Conservation (phyloP, 2,113 vertebrate genomes). For the Centropus bengalensis region DNA sequence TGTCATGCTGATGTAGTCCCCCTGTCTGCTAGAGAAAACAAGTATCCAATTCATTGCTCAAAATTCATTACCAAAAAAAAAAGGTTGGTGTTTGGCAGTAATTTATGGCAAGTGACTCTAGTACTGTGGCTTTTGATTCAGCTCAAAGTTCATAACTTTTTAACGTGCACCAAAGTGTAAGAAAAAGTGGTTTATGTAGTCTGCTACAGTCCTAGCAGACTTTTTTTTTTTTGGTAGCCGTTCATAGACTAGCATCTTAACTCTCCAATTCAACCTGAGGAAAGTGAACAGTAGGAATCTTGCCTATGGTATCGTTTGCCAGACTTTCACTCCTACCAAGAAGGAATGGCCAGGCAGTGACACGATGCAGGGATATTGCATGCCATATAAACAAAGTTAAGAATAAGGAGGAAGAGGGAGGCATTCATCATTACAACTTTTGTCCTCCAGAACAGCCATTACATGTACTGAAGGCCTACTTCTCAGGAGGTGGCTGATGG, state of each 20-base stretch:
- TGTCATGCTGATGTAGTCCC: background rate
- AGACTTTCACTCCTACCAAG: background rate
- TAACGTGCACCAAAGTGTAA: background rate
- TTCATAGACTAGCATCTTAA: background rate
- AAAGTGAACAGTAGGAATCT: background rate
- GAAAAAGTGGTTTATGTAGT: background rate
- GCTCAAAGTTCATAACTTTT: background rate
- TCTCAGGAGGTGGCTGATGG: no score
- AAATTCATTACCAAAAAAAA: background rate
- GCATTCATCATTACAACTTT: background rate
- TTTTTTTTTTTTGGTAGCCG: background rate
- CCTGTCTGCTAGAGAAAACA: background rate
- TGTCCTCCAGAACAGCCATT: background rate
- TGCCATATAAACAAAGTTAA: no score
- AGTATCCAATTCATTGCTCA: background rate
- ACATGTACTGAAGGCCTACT: background rate
- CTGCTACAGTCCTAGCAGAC: background rate
- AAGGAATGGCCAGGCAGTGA: background rate
- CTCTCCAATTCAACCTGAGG: background rate
- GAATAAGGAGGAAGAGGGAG: no score
- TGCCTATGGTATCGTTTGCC: background rate
- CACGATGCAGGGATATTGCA: background rate
- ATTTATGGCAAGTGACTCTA: background rate
- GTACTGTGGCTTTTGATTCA: background rate
- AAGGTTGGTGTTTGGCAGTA: background rate